phyloP scores from a whole-genome alignment of 2,888 invertebrate genomes.

The Cryptus viduatorius region DNA sequence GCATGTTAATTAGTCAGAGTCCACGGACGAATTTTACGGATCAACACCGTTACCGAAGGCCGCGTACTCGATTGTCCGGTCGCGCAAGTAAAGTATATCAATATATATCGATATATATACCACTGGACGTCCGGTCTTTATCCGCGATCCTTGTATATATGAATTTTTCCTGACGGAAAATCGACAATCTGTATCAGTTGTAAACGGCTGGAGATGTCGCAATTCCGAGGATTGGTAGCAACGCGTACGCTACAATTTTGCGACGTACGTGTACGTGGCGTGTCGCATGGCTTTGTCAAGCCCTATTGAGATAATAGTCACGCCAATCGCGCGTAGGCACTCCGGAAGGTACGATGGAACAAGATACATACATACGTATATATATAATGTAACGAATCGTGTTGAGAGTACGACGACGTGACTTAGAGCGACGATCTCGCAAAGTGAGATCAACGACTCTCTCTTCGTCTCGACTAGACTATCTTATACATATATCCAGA shows the following conservation, averaged over 20 bases:
- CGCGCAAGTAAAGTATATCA: neutral
- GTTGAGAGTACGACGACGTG: constrained; percentile 13
- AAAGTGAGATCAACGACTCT: constrained; percentile 62
- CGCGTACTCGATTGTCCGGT: constrained; percentile 1
- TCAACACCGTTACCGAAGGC: constrained; percentile 11
- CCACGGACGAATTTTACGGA: constrained; percentile 38
- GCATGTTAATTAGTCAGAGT: constrained; percentile 15
- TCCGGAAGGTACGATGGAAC: constrained; percentile 22
- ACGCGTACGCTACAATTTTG: constrained; percentile 10
- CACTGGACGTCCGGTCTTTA: too few species aligned
- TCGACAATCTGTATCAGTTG: neutral
- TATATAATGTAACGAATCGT: neutral
- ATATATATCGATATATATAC: neutral
- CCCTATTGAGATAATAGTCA: constrained; percentile 57
- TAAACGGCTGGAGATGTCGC: neutral
- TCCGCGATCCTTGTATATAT: too few species aligned
- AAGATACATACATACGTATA: constrained; percentile 18
- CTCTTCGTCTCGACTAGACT: constrained; percentile 32
- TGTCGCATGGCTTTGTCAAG: constrained; percentile 48
- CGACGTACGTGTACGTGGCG: constrained; percentile 12
- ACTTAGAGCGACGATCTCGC: constrained; percentile 36
- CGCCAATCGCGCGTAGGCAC: constrained; percentile 40
- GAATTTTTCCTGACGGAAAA: neutral
- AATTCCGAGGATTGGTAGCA: constrained; percentile 18
- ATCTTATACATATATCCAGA: neutral